Percentiles rank a stretch among this genome's conserved stretches.
Conservation (phyloP, 2,113 vertebrate species). For the Ctenodactylus gundi region DNA sequence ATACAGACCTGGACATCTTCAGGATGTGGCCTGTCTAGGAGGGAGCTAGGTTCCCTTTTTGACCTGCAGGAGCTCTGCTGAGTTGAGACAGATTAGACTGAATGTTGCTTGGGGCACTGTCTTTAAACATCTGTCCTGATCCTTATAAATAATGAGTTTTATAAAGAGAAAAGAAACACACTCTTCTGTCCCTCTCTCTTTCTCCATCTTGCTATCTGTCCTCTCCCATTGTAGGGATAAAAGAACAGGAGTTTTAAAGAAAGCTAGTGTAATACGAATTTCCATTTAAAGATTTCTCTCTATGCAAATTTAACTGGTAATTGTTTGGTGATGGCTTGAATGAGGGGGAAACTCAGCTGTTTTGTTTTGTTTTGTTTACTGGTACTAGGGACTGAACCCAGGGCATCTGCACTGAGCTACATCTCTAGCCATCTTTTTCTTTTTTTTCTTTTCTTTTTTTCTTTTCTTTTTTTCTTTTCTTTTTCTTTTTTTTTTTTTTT, state of each 20-base stretch:
- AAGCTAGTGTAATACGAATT: background rate
- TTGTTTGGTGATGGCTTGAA: background rate
- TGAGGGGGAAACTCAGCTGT: background rate
- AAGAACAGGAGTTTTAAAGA: background rate
- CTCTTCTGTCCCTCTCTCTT: background rate
- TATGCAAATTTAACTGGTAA: background rate
- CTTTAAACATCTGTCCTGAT: background rate
- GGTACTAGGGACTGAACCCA: background rate
- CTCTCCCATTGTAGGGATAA: background rate
- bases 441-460: too few species aligned
- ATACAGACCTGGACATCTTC: background rate
- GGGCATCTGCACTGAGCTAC: too few species aligned
- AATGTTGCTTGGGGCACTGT: background rate
- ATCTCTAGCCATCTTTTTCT: too few species aligned
- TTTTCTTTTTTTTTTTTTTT: too few species aligned
- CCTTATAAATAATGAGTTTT: background rate
- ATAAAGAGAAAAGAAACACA: background rate
- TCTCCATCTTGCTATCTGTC: background rate
- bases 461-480: too few species aligned
- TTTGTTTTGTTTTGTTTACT: background rate
- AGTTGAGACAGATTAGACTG: too few species aligned
- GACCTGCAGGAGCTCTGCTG: background rate
- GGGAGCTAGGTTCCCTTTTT: background rate
- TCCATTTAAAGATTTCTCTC: conserved; percentile 1
- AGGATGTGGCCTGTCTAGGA: background rate